phyloP scores from a whole-genome alignment of 92 coral and sea anemone species.

The Siderastrea radians region DNA sequence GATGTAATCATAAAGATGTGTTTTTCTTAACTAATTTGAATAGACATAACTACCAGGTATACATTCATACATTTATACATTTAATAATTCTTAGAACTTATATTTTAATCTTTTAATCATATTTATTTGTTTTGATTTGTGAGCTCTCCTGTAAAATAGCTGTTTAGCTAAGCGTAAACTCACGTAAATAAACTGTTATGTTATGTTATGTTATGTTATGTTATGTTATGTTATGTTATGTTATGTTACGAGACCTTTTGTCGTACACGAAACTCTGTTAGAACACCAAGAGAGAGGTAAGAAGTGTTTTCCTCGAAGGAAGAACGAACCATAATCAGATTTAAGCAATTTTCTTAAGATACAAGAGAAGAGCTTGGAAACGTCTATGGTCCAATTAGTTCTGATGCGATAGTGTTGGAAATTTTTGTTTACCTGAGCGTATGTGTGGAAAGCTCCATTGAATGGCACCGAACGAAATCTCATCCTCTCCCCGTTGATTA shows the following conservation, averaged over 20 bases:
- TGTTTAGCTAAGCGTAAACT: neutral
- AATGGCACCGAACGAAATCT: conserved; percentile 74
- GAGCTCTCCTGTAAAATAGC: neutral
- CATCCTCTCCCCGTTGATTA: conserved; percentile 76
- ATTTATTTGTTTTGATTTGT: neutral
- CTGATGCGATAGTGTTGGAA: neutral
- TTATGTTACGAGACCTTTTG: no score
- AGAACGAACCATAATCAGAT: neutral
- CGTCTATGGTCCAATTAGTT: no score
- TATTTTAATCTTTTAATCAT: no score
- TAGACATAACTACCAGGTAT: neutral
- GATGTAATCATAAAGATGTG: neutral
- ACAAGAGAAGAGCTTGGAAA: no score
- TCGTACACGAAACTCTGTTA: no score
- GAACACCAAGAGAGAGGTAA: no score
- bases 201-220: no score
- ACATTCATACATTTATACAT: neutral
- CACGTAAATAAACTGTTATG: neutral
- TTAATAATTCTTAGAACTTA: neutral
- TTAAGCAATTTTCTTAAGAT: neutral
- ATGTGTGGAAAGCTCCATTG: conserved; percentile 67
- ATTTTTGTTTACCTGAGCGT: conserved; percentile 61
- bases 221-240: no score
- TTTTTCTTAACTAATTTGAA: no score
- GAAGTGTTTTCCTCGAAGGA: no score